Evolutionary conservation across 2,888 invertebrate species (phyloP), one percentile per base, ranked within the genome.

Genomic region (Eupelmus urozonus): DNA sequence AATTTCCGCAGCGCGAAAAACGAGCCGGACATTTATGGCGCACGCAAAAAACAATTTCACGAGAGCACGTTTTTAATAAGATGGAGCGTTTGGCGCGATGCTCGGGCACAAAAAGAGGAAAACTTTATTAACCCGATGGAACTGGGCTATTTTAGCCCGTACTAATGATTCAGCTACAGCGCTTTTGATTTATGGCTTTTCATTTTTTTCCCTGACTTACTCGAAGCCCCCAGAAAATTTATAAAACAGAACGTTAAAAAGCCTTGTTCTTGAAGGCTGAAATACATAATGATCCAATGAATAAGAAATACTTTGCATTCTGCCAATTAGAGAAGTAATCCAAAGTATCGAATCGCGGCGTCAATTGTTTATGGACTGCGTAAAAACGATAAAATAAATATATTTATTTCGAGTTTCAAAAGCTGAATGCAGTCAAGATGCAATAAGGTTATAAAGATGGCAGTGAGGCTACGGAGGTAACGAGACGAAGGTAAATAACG

Each of bases 171-270:
- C 34, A 18, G n/a, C 25, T 62, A 18, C 45, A 77, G 65, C n/a
- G n/a, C 67, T 23, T 60, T 62, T 77, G 77, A 77, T 77, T 77
- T 77, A 77, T 72, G 18, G 29, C 66, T 65, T n/a, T 45, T 63
- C 29, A 18, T 55, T 18, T 23, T 9, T 34, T 23, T 63, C n/a
- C 25, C 18, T 59, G n/a, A n/a, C 18, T 59, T 29, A 4, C 25
- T 55, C 25, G 2, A 1, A 7, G 55, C 23, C 5, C 55, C 2
- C 1, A 25, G 9, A 25, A 18, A 55, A 55, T 55, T 23, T 23
- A 55, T 55, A 55, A 23, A 23, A 23, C 2, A 55, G 2, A 2
- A 16, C 20, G 25, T 55, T n/a, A 20, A 53, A 20, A 53, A 55
- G n/a, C 2, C 29, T 16, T 29, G 29, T 53, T 53, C 11, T 3